phyloP scores from a whole-genome alignment of 2,888 invertebrate genomes.

The Noctua janthe region DNA sequence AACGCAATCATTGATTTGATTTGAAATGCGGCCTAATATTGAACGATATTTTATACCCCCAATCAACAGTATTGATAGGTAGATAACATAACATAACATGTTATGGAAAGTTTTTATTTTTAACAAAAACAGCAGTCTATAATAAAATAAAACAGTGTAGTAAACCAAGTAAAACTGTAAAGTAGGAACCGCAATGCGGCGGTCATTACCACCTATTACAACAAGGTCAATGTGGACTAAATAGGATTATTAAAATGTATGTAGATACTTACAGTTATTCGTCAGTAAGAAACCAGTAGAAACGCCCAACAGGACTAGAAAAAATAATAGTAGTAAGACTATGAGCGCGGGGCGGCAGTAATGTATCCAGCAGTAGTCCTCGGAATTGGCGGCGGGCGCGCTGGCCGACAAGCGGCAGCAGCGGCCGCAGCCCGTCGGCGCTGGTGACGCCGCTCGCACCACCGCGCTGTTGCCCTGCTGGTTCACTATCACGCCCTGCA shows the following conservation, averaged over 20 bases:
- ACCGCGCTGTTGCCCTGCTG: conserved; percentile 89
- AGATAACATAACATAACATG: not conserved
- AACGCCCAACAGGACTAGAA: conserved; percentile 89
- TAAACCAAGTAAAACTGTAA: conserved; percentile 12
- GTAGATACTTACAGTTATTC: conserved; percentile 89
- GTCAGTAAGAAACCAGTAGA: conserved; percentile 90
- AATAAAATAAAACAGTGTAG: not conserved
- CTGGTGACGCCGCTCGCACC: conserved; percentile 78
- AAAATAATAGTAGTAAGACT: conserved; percentile 88
- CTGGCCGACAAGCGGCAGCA: conserved; percentile 83
- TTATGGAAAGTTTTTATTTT: not conserved
- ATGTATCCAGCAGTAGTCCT: conserved; percentile 89
- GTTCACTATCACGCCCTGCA: conserved; percentile 89
- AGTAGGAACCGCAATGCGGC: conserved; percentile 53
- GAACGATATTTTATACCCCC: not conserved
- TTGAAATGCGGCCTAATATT: not conserved
- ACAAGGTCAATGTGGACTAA: conserved; percentile 53
- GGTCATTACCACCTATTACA: conserved; percentile 52
- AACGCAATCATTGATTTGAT: not conserved
- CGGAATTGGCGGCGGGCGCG: conserved; percentile 84
- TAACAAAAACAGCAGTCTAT: not conserved
- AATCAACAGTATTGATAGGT: not conserved
- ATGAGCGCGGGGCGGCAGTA: conserved; percentile 90
- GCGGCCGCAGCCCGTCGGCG: conserved; percentile 79
- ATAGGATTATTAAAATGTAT: conserved; percentile 49